A percentile compares a stretch with the other conserved stretches of the same genome.
These are phyloP conservation scores for Arizona elegans DNA, from an alignment of 2,113 vertebrate genomes.

Conservation along the genomic window DNA sequence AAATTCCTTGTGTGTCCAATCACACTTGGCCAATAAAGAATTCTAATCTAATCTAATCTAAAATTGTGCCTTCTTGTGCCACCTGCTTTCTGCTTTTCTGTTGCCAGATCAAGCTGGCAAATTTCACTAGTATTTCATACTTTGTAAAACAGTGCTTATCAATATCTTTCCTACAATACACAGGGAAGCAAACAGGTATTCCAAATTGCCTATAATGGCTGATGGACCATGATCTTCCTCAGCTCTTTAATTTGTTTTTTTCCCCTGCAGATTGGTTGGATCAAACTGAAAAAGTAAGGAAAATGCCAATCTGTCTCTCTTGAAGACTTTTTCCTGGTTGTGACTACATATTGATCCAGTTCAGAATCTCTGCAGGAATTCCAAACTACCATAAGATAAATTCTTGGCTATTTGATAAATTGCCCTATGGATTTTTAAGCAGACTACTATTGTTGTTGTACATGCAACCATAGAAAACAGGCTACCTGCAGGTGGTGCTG, in stretches of 20 bases:
- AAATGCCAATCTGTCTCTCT: not conserved
- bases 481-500: conserved; percentile 15
- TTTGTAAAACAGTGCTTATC: not conserved
- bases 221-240: not conserved
- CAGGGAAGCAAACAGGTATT: not conserved
- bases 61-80: not conserved
- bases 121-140: not conserved
- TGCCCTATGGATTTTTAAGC: not conserved
- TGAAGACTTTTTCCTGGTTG: not conserved
- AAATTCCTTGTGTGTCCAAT: too few relatives aligned
- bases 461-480: not conserved
- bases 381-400: not conserved
- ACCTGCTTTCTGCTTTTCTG: not conserved
- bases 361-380: not conserved
- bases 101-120: not conserved
- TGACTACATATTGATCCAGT: not conserved
- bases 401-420: not conserved
- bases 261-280: not conserved
- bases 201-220: too few relatives aligned
- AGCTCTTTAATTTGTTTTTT: not conserved
- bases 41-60: too few relatives aligned
- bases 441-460: not conserved
- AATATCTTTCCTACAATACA: not conserved
- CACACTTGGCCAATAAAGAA: too few relatives aligned
- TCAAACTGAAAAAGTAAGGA: not conserved